Evolutionary conservation across 2,113 vertebrate species (phyloP), one percentile per base, ranked within the genome.

Genomic region (Silurus meridionalis): DNA sequence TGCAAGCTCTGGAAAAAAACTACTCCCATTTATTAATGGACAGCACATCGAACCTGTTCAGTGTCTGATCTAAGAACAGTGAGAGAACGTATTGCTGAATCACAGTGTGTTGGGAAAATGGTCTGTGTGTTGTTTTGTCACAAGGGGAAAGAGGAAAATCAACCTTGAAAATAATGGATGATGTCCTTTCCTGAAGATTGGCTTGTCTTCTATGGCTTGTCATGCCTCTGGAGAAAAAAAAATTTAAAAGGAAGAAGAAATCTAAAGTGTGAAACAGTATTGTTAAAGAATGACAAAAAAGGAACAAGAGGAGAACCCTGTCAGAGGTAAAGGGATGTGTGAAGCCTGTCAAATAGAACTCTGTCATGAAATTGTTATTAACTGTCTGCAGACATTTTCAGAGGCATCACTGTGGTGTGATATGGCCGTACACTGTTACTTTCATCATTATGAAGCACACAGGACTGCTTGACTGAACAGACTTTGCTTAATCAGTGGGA

Each of bases 391-490:
- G 58, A 87, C 66, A 25, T 83, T 85, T 60, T 67, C 89, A 89
- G 86, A 85, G 77, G n/a, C 66, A 48, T 88, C 66, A 85, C 88
- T 91, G 91, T 93, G 87, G 89, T 92, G 91, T 93, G 90, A 92
- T 91, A 93, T 89, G 93, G 94, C 94, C 93, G 82, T 89, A 92
- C 92, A 93, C 94, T 95, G 94, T 94, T 93, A 89, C 85, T 87
- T 88, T 91, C 90, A 89, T 88, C 92, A 94, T 87, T 91, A 91
- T 85, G 84, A 92, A 94, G 91, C 93, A 94, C 93, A 93, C 28
- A 84, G 89, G 89, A 89, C 88, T 83, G 87, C 91, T 89, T 79
- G 46, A 37, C 88, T 87, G 83, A 88, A 77, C 69, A 85, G 78
- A 88, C 82, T 80, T 69, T 25, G 66, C 88, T 89, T 67, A 37